These are phyloP conservation scores for Pteronotus mesoamericanus DNA, from an alignment of 2,797 vertebrate species.

Conservation along the genomic window DNA sequence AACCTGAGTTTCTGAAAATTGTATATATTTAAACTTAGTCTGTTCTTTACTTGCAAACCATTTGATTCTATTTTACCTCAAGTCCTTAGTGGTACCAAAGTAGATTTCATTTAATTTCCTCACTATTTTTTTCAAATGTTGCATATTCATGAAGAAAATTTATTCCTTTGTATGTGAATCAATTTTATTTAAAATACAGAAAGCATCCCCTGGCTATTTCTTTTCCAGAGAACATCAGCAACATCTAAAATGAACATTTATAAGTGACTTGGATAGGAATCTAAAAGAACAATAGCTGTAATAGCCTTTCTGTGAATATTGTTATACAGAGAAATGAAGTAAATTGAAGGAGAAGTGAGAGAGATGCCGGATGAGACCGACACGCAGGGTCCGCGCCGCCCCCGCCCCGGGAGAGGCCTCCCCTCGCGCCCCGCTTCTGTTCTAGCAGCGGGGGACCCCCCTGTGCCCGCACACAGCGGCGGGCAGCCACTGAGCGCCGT, in stretches of 20 bases:
- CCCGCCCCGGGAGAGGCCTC: background rate
- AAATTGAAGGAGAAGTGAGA: background rate
- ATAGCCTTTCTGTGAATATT: slow-evolving; percentile 27
- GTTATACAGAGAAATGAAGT: slow-evolving; percentile 32
- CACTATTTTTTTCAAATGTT: slow-evolving; percentile 25
- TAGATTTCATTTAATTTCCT: slow-evolving; percentile 58
- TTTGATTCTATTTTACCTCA: slow-evolving; percentile 67
- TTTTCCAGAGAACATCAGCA: slow-evolving; percentile 46
- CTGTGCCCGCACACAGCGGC: background rate
- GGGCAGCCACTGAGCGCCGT: background rate
- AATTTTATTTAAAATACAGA: slow-evolving; percentile 58
- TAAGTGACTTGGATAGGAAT: slow-evolving; percentile 45
- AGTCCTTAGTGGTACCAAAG: slow-evolving; percentile 55
- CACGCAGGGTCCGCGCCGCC: background rate
- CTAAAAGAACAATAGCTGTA: slow-evolving; percentile 29
- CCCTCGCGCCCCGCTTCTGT: background rate
- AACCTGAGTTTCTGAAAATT: slow-evolving; percentile 49
- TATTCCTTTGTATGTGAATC: slow-evolving; percentile 51
- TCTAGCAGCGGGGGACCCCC: background rate
- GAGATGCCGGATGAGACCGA: background rate
- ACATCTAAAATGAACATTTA: slow-evolving; percentile 56
- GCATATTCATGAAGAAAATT: slow-evolving; percentile 41
- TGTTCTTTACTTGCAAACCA: slow-evolving; percentile 65
- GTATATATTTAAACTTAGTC: slow-evolving; percentile 64
- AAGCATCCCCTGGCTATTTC: slow-evolving; percentile 51